Base-by-base conservation (phyloP, 2,113 vertebrate genomes). In the Drymodes brunneopygia region DNA sequence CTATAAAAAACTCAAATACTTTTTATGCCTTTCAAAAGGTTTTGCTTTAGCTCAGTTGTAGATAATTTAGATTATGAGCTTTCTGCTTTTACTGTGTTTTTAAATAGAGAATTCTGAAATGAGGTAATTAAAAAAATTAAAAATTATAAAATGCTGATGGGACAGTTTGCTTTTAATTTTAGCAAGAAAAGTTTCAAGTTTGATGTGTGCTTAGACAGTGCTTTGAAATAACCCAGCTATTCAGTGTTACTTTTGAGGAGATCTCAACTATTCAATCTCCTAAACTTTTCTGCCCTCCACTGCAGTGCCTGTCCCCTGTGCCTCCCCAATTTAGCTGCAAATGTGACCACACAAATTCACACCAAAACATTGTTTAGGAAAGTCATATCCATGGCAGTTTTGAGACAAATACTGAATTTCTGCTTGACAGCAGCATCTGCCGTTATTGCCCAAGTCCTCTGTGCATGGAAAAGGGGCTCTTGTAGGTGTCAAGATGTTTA, bases 381-480 rank as follows among this genome's bases (percentile, higher is more conserved):
- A 40, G 53, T 62, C 28, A 9, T 18, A 7, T 83, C 28, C 50
- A 18, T 0, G 7, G n/a, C 40, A 75, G 19, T 74, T 79, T 44
- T n/a, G 56, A 81, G 60, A 17, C 48, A 91, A 88, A 81, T 85
- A 56, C 48, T 87, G 47, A 56, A 58, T 95, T 78, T 81, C 64
- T 82, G 70, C 57, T 35, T 42, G 28, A 12, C 58, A 92, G 94
- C 53, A 81, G 36, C 45, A 48, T n/a, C 53, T 80, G 70, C 51
- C 36, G 7, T 48, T 61, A 22, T 42, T 62, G 35, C 29, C 9
- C 6, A 22, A n/a, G 47, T 54, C 18, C 60, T 31, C 10, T 91
- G n/a, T 40, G 67, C 27, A 12, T 27, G 27, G 47, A 45, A 54
- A 21, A 35, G 27, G 25, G 40, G 19, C 23, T 78, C 70, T 82